phyloP scores from a whole-genome alignment of 2,797 vertebrate species.

The Diglossa cyanea region DNA sequence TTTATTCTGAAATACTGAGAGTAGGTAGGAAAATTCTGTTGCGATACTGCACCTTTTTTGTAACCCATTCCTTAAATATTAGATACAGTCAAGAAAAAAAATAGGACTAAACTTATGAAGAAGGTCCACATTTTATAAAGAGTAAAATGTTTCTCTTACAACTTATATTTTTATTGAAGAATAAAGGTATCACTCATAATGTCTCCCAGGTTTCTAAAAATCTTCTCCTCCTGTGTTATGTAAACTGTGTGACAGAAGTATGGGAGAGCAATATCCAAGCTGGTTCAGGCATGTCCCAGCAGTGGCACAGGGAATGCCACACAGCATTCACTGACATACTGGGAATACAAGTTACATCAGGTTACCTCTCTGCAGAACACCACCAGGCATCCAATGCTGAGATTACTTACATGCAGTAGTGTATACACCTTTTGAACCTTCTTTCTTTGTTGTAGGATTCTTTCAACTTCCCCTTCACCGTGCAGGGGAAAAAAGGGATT shows the following conservation, averaged over 20 bases:
- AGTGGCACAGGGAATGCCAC: not conserved
- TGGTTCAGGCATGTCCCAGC: not conserved
- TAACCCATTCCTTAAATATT: not conserved
- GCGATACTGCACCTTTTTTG: rapidly evolving
- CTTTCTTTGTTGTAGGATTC: not conserved
- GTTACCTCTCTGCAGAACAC: not conserved
- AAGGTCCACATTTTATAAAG: not conserved
- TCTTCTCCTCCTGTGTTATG: not conserved
- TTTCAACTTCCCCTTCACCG: not conserved
- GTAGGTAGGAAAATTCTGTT: not conserved
- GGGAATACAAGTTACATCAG: not conserved
- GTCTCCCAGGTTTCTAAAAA: not conserved
- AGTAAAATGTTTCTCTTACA: not conserved
- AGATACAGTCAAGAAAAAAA: not conserved
- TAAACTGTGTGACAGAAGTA: not conserved
- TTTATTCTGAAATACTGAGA: not conserved
- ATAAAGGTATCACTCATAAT: not conserved
- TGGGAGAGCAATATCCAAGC: not conserved
- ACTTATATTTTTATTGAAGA: not conserved
- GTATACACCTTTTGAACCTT: not conserved
- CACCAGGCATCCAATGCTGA: not conserved
- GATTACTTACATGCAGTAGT: not conserved
- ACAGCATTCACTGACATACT: not conserved
- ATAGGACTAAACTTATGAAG: not conserved
- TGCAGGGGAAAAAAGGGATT: not conserved